Evolutionary conservation across 2,113 vertebrate genomes (phyloP).

Genomic region (Leptosomus discolor): DNA sequence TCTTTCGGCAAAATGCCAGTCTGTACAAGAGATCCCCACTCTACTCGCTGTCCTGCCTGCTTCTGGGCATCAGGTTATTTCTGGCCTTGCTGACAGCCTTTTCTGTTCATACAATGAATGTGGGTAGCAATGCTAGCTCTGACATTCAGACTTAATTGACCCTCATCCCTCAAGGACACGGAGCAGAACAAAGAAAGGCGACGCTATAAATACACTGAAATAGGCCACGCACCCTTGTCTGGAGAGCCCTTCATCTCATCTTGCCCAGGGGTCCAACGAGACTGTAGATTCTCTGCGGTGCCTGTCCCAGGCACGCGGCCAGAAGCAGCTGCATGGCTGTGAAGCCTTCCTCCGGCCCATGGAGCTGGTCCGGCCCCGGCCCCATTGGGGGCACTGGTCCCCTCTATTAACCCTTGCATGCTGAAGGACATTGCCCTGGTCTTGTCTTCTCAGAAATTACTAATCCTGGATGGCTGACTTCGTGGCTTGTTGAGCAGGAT

Average conservation of each 20-base stretch:
- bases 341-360: not conserved
- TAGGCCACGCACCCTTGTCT: not conserved
- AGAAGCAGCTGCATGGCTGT: not conserved
- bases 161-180: not conserved
- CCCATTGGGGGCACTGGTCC: fast-evolving
- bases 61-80: not conserved
- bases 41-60: not conserved
- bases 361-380: not conserved
- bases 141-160: not conserved
- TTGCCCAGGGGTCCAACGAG: not conserved
- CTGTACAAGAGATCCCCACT: not conserved
- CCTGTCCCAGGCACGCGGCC: fast-evolving
- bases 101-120: not conserved
- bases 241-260: not conserved
- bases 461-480: fast-evolving
- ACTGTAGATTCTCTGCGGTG: fast-evolving
- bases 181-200: not conserved
- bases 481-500: not conserved
- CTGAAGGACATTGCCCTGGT: not conserved
- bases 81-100: not conserved
- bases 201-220: not conserved
- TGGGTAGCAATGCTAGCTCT: not conserved
- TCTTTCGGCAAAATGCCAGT: not conserved
- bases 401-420: not conserved
- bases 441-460: not conserved